Conservation (phyloP, 2,888 invertebrate genomes). For the Polyommatus iphigenia region DNA sequence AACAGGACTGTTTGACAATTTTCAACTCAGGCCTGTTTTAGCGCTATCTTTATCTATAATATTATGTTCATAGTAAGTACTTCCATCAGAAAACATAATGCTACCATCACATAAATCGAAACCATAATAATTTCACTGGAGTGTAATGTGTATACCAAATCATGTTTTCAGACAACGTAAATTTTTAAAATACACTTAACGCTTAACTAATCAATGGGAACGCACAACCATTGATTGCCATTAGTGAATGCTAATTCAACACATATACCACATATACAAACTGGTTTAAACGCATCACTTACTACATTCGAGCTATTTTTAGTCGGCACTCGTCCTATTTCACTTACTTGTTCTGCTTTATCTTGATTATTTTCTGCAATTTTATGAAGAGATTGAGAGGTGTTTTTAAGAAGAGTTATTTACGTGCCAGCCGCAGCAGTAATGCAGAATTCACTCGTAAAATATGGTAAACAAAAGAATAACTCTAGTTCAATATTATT, state of each 20-base stretch:
- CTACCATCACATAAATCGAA: neutral
- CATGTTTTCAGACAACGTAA: conserved; percentile 4
- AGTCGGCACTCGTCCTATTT: conserved; percentile 13
- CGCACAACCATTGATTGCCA: conserved; percentile 37
- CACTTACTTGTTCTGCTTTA: conserved; percentile 40
- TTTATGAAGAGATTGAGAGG: neutral
- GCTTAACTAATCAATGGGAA: conserved; percentile 42
- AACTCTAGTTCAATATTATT: neutral
- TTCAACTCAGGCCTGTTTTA: neutral
- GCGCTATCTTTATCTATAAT: neutral
- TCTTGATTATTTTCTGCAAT: neutral
- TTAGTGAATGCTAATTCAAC: conserved; percentile 45
- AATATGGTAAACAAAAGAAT: neutral
- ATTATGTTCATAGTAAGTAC: neutral
- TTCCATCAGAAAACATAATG: neutral
- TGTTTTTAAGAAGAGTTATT: neutral
- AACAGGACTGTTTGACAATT: neutral
- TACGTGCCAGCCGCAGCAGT: neutral
- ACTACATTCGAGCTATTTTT: conserved; percentile 25
- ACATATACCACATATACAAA: conserved; percentile 43
- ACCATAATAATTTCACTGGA: neutral
- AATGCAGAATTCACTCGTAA: neutral
- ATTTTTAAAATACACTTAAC: conserved; percentile 38
- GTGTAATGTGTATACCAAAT: neutral
- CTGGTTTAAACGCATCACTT: conserved; percentile 47